Conservation (phyloP, 2,797 vertebrate species). For the Gadopsis bispinosus region DNA sequence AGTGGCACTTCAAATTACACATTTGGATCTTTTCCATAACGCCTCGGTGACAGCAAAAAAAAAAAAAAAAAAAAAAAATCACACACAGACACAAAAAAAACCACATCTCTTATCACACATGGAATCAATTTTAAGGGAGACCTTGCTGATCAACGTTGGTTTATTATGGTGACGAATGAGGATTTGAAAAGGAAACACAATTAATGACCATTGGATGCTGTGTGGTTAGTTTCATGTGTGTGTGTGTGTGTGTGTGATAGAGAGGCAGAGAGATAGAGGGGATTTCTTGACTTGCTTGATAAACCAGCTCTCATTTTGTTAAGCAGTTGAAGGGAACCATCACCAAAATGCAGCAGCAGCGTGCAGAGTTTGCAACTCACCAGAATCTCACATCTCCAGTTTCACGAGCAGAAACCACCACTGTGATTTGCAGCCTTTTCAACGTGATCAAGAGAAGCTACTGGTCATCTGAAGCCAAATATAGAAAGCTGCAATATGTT, state of each 20-base stretch:
- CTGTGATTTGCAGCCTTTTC: slow-evolving; percentile 75
- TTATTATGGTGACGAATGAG: slow-evolving; percentile 83
- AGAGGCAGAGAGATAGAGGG: slow-evolving; percentile 2
- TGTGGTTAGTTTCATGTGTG: slow-evolving; percentile 36
- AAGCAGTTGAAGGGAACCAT: slow-evolving; percentile 45
- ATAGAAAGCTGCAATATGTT: slow-evolving; percentile 21
- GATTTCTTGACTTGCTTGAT: slow-evolving; percentile 54
- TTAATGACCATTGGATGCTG: slow-evolving; percentile 82
- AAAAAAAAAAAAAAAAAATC: slow-evolving; percentile 26
- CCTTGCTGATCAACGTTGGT: slow-evolving; percentile 82
- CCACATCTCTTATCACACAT: slow-evolving; percentile 87
- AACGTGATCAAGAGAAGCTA: slow-evolving; percentile 73
- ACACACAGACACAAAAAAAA: too few species aligned
- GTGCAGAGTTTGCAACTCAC: slow-evolving; percentile 60
- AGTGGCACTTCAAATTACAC: slow-evolving; percentile 88
- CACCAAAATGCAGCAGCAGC: slow-evolving; percentile 18
- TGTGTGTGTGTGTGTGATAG: background rate
- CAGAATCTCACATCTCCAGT: slow-evolving; percentile 52
- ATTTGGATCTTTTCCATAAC: slow-evolving; percentile 88
- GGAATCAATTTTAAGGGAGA: slow-evolving; percentile 85
- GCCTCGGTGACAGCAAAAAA: slow-evolving; percentile 81
- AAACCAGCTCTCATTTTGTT: slow-evolving; percentile 39
- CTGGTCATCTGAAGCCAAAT: slow-evolving; percentile 60
- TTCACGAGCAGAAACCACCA: slow-evolving; percentile 48
- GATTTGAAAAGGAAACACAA: slow-evolving; percentile 86